These are phyloP conservation scores for Drosophila tani DNA, from an alignment of 1,140 invertebrate species.

Conservation along the genomic window DNA sequence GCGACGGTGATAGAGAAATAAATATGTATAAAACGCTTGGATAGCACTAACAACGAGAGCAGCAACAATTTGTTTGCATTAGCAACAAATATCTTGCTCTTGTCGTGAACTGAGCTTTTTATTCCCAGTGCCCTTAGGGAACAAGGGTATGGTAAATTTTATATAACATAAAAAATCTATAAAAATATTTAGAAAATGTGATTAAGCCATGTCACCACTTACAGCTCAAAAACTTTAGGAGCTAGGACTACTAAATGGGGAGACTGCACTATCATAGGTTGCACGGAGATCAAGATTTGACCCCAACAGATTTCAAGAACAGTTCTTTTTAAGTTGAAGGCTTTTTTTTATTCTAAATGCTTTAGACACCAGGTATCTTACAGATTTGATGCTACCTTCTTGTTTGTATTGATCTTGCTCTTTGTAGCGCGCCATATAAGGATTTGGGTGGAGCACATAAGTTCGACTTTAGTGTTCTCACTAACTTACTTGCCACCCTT, in stretches of 20 bases:
- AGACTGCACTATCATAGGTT: no score
- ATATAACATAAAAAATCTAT: neutral
- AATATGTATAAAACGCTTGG: constrained; percentile 42
- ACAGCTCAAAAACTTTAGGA: no score
- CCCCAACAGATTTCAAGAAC: no score
- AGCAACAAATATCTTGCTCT: constrained; percentile 52
- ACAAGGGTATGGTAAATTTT: neutral
- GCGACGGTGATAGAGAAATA: constrained; percentile 49
- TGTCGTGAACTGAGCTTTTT: neutral
- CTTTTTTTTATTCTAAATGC: constrained; percentile 15
- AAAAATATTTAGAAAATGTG: no score
- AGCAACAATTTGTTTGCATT: constrained; percentile 72
- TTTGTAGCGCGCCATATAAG: constrained; percentile 27
- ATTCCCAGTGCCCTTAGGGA: neutral
- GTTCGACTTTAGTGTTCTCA: constrained; percentile 11
- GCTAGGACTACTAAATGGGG: no score
- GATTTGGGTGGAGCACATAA: neutral
- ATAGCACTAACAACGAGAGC: constrained; percentile 21
- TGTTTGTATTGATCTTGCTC: constrained; percentile 27
- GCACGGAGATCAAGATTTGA: no score
- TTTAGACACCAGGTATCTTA: neutral
- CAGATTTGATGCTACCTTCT: neutral
- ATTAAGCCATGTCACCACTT: no score
- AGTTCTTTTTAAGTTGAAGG: neutral
- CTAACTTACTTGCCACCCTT: neutral